Percentiles rank a stretch among this genome's conserved stretches.
phyloP scores from a whole-genome alignment of 2,113 vertebrate genomes.

The Rattus rattus region DNA sequence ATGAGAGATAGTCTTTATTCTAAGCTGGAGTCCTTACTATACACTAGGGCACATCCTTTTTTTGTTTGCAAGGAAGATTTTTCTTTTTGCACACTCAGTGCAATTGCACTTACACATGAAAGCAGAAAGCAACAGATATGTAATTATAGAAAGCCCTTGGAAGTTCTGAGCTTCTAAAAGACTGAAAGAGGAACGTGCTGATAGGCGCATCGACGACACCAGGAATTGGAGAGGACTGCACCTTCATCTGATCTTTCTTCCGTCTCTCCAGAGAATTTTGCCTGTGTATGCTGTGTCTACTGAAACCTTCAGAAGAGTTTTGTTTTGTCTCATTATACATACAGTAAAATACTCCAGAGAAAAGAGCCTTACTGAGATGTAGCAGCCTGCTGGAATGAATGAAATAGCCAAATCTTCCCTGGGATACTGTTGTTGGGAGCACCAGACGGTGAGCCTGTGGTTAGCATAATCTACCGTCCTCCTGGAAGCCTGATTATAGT shows the following conservation, averaged over 20 bases:
- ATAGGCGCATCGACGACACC: slow-evolving; percentile 32
- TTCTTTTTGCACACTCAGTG: not conserved
- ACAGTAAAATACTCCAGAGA: slow-evolving; percentile 68
- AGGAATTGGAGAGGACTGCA: not conserved
- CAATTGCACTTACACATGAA: not conserved
- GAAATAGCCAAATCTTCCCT: slow-evolving; percentile 56
- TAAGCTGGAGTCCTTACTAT: not conserved
- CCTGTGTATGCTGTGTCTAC: slow-evolving; percentile 28
- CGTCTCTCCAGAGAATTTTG: slow-evolving; percentile 48
- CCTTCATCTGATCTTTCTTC: slow-evolving; percentile 29
- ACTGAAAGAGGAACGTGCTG: not conserved
- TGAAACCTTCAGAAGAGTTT: slow-evolving; percentile 56
- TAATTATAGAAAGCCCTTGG: not conserved
- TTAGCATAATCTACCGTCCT: slow-evolving; percentile 40
- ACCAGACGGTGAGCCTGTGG: not conserved
- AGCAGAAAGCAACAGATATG: not conserved
- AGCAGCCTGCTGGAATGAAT: slow-evolving; percentile 48
- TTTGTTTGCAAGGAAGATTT: not conserved
- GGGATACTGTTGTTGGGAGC: not conserved
- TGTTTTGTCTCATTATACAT: slow-evolving; percentile 63
- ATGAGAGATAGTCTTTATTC: not conserved
- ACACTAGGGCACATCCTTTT: not conserved
- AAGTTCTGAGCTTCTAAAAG: not conserved
- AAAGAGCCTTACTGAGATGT: slow-evolving; percentile 53
- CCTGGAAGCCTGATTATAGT: not conserved